A percentile compares a stretch with the other conserved stretches of the same genome.
Evolutionary conservation across 2,888 invertebrate genomes (phyloP).

Genomic region (Gymnocheta viridis): DNA sequence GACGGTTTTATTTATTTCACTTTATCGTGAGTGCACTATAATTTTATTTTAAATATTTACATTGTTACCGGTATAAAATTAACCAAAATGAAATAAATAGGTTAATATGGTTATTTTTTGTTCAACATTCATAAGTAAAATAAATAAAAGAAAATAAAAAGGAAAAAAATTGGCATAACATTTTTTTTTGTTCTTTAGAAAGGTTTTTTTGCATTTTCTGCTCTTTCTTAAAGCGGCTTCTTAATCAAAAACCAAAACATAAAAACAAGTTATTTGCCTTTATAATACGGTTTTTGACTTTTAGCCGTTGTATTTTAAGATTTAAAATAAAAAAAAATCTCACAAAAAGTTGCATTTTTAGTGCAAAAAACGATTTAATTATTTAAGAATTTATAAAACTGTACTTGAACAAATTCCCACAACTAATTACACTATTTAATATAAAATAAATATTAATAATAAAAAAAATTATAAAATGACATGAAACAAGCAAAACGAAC

Average conservation of each 20-base stretch:
- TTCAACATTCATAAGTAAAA: neutral
- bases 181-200: constrained; percentile 39
- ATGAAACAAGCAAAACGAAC: constrained; percentile 15
- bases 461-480: constrained; percentile 4
- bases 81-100: neutral
- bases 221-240: neutral
- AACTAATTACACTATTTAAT: constrained; percentile 15
- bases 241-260: neutral
- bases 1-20: no score
- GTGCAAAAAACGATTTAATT: neutral
- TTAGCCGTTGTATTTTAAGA: neutral
- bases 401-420: constrained; percentile 31
- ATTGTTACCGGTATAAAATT: neutral
- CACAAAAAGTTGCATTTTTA: neutral
- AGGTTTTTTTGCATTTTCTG: constrained; percentile 40
- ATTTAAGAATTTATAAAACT: constrained; percentile 7
- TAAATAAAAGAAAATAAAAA: constrained; percentile 1
- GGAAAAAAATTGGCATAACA: constrained; percentile 21
- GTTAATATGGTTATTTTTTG: constrained; percentile 4
- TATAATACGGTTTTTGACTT: constrained; percentile 33
- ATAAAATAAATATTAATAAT: constrained; percentile 2
- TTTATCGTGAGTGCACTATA: no score
- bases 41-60: constrained; percentile 30
- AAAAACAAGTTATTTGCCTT: constrained; percentile 14
- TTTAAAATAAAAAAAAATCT: neutral